Evolutionary conservation across 2,888 invertebrate genomes (phyloP), one percentile per base, ranked within the genome.

Genomic region (Rhingia campestris): DNA sequence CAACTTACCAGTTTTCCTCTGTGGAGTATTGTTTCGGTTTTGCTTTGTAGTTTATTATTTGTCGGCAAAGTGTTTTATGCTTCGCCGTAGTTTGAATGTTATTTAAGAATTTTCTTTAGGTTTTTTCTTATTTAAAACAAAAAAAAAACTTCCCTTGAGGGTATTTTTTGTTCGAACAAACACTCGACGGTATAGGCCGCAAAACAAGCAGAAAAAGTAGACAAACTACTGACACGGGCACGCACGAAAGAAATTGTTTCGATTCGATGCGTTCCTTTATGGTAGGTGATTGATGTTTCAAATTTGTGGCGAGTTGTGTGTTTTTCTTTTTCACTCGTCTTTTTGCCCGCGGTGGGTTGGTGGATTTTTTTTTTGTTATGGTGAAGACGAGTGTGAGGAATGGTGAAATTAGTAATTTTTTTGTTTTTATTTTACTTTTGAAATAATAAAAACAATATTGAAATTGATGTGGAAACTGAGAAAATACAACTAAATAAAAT

Each of bases 211-310:
- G 79, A 77, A 66, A 53, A 84, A 79, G 73, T 84, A 79, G 79
- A 74, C 79, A 79, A 84, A 74, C 82, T 79, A 69, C 82, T 79
- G 69, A 70, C 82, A 79, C 82, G 69, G 82, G 82, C 73, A 84
- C 82, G 82, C 82, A 84, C 82, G 82, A 74, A 81, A 72, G 72
- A 84, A 84, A 63, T 69, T 67, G 82, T 84, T 84, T 69, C 79
- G 41, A 59, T 84, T 79, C 79, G 64, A 0, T 35, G 22, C 32
- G 63, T 73, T 84, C 67, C 79, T 32, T 69, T 64, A 74, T 74
- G 59, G 79, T 74, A 64, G 67, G 67, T 74, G 74, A 81, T 61
- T 72, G 77, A 63, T 82, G 77, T 81, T 81, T 76, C 76, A 66
- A 49, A 49, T 30, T 22, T 53, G 51, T 14, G 47, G 49, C 66